Evolutionary conservation across 2,797 vertebrate species (phyloP).

Genomic region (Alcedo quadribrachys): DNA sequence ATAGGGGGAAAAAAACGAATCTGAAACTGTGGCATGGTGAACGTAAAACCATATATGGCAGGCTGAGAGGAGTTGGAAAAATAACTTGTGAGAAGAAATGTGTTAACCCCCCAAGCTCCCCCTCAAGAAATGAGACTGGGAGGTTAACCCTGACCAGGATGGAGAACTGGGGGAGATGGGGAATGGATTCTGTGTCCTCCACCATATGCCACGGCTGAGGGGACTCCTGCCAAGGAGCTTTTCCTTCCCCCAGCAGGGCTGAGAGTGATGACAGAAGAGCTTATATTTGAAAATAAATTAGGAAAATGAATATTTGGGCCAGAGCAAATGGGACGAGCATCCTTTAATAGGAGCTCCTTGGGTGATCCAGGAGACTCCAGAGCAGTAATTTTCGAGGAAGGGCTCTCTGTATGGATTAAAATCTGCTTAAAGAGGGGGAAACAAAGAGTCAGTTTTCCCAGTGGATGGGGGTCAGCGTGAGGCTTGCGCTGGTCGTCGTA

Average conservation of each 20-base stretch:
- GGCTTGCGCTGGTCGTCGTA: background rate
- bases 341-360: slow-evolving; percentile 41
- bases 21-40: background rate
- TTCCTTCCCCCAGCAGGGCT: background rate
- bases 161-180: background rate
- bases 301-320: background rate
- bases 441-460: slow-evolving; percentile 57
- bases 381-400: slow-evolving; percentile 43
- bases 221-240: background rate
- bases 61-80: background rate
- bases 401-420: slow-evolving; percentile 37
- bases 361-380: slow-evolving; percentile 49
- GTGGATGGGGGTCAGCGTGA: background rate
- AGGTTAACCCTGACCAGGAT: background rate
- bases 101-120: background rate
- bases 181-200: background rate
- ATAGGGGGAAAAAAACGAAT: background rate
- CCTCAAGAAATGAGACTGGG: background rate
- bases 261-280: background rate
- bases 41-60: background rate
- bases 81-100: background rate
- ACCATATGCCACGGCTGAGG: background rate
- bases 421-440: slow-evolving; percentile 42
- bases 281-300: background rate
- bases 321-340: background rate